Conservation (phyloP, 2,888 invertebrate genomes). For the Drosophila monieri region DNA sequence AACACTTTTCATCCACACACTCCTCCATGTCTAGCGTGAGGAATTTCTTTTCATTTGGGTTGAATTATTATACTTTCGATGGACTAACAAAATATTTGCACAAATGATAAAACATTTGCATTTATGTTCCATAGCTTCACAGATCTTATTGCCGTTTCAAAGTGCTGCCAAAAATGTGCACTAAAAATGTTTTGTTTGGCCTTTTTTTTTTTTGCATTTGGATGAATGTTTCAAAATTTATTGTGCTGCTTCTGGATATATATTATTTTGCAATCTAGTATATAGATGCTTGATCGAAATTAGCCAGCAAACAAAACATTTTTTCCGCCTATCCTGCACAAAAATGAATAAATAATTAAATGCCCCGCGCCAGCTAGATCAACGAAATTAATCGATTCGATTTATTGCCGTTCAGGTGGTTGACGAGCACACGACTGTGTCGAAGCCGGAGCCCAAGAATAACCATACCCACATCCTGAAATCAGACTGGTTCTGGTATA, state of each 20-base stretch:
- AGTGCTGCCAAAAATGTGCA: conserved; percentile 70
- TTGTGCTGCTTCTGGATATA: conserved; percentile 62
- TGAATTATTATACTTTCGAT: conserved; percentile 38
- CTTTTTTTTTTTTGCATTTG: conserved; percentile 55
- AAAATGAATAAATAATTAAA: neutral
- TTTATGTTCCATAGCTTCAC: conserved; percentile 27
- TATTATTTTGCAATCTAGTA: conserved; percentile 4
- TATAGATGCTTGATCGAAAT: conserved; percentile 62
- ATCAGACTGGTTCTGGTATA: conserved; percentile 99
- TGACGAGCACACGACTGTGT: conserved; percentile 90
- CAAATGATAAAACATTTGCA: conserved; percentile 64
- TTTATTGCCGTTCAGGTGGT: conserved; percentile 88
- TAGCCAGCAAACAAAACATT: conserved; percentile 75
- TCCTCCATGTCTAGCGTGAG: conserved; percentile 5
- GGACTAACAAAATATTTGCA: conserved; percentile 74
- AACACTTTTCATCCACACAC: conserved; percentile 1
- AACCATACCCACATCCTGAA: conserved; percentile 91
- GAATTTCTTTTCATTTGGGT: conserved; percentile 27
- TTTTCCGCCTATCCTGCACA: conserved; percentile 35
- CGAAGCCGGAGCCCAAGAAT: conserved; percentile 89
- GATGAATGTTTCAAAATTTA: conserved; percentile 64
- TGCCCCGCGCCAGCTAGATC: neutral
- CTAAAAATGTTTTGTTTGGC: conserved; percentile 69
- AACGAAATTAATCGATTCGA: conserved; percentile 32
- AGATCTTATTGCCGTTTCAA: conserved; percentile 68